These are phyloP conservation scores for Hydrocynus forskahlii DNA, from an alignment of 2,797 vertebrate genomes.

Conservation along the genomic window DNA sequence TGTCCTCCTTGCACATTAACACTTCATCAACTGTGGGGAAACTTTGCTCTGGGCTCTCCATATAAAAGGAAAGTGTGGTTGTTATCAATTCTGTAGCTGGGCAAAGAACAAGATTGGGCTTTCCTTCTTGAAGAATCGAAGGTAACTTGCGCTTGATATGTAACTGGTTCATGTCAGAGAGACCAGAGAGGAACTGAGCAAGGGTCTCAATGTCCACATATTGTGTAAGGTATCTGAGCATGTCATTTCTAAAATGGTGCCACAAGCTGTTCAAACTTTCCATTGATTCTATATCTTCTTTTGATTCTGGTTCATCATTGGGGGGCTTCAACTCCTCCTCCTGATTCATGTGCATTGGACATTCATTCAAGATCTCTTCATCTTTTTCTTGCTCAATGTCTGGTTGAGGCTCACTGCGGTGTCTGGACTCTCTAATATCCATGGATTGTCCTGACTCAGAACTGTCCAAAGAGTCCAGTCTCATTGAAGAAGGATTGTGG, in stretches of 20 bases:
- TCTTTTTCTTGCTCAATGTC: background rate
- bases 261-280: constrained; percentile 70
- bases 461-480: constrained; percentile 25
- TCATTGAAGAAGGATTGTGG: background rate
- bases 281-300: constrained; percentile 19
- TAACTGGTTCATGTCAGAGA: constrained; percentile 65
- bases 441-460: constrained; percentile 18
- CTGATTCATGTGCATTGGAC: background rate
- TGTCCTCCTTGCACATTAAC: constrained; percentile 76
- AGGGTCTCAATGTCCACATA: constrained; percentile 71
- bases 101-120: constrained; percentile 77
- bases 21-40: constrained; percentile 78
- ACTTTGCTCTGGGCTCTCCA: constrained; percentile 65
- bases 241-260: constrained; percentile 69
- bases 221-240: constrained; percentile 63
- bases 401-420: background rate
- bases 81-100: constrained; percentile 69
- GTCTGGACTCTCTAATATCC: background rate
- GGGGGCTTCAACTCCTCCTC: constrained; percentile 9
- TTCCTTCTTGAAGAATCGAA: constrained; percentile 67
- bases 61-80: constrained; percentile 71
- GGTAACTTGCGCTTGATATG: constrained; percentile 68
- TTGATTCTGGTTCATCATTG: constrained; percentile 45
- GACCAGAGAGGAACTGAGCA: constrained; percentile 65
- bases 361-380: background rate